A percentile compares a stretch with the other conserved stretches of the same genome.
Conservation (phyloP, 2,797 vertebrate genomes). For the Gastrophryne carolinensis region DNA sequence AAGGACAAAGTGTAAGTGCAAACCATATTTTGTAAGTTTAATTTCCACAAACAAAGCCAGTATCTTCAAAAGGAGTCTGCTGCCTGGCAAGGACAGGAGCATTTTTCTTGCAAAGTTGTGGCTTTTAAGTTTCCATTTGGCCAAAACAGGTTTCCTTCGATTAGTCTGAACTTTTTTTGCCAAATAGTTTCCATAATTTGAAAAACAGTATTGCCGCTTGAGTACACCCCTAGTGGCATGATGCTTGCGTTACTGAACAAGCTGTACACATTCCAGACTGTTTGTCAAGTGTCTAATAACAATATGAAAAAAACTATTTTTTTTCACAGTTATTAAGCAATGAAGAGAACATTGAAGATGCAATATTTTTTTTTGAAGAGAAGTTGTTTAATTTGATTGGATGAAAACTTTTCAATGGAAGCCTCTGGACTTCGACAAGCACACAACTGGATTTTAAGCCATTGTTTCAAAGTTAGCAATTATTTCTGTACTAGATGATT, state of each 20-base stretch:
- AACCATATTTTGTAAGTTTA: neutral
- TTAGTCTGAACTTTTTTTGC: slow-evolving; percentile 18
- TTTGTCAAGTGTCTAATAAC: neutral
- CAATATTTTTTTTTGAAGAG: slow-evolving; percentile 63
- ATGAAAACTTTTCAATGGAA: slow-evolving; percentile 65
- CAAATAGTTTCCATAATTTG: slow-evolving; percentile 38
- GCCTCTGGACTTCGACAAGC: slow-evolving; percentile 60
- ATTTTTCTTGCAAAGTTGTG: slow-evolving; percentile 3
- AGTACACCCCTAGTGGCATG: slow-evolving; percentile 7
- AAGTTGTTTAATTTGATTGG: slow-evolving; percentile 65
- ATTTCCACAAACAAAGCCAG: slow-evolving; percentile 43
- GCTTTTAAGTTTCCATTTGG: slow-evolving; percentile 36
- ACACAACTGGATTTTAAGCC: slow-evolving; percentile 65
- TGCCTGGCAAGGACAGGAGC: slow-evolving; percentile 11
- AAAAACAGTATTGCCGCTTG: slow-evolving; percentile 23
- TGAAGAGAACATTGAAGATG: slow-evolving; percentile 63
- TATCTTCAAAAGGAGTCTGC: neutral
- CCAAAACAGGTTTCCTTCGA: slow-evolving; percentile 12
- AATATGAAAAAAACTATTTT: slow-evolving; percentile 50
- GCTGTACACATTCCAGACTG: neutral
- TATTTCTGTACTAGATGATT: slow-evolving; percentile 49
- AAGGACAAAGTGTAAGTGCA: neutral
- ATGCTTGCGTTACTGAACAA: neutral
- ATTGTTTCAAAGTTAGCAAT: slow-evolving; percentile 57
- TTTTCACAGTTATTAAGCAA: slow-evolving; percentile 71